Conservation (phyloP, 2,888 invertebrate genomes). For the Zygogramma bicolorata region DNA sequence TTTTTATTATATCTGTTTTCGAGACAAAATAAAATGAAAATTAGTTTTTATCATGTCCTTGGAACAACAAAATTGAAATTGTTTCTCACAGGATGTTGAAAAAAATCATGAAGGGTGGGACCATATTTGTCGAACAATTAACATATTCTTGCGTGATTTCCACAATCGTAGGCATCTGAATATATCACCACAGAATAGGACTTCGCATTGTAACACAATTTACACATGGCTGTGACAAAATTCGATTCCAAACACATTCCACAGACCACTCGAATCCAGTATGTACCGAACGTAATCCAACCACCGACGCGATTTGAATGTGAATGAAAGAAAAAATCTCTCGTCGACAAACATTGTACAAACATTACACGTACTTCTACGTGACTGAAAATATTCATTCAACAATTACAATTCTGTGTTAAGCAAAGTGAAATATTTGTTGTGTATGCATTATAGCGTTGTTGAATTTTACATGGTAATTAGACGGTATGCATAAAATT, state of each 20-base stretch:
- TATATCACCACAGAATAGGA: no score
- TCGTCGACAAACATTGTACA: not conserved
- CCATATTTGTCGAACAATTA: no score
- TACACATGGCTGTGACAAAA: not conserved
- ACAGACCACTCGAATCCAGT: not conserved
- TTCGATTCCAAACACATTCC: not conserved
- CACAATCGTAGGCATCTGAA: no score
- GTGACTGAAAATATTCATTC: conserved; percentile 23
- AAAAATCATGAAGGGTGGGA: no score
- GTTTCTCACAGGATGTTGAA: no score
- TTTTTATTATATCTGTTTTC: no score
- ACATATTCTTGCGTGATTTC: no score
- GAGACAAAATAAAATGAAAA: no score
- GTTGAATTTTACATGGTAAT: conserved; percentile 19
- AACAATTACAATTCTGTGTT: conserved; percentile 20
- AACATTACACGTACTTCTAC: conserved; percentile 12
- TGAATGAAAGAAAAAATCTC: conserved; percentile 17
- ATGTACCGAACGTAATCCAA: not conserved
- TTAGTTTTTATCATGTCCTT: no score
- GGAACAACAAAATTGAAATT: no score
- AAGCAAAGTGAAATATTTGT: conserved; percentile 17
- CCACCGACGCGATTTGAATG: conserved; percentile 8
- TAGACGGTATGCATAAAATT: conserved; percentile 19
- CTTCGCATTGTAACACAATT: not conserved
- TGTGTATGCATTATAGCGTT: conserved; percentile 4